Base-by-base conservation (phyloP, 1,140 invertebrate genomes). In the Nasonia giraulti region DNA sequence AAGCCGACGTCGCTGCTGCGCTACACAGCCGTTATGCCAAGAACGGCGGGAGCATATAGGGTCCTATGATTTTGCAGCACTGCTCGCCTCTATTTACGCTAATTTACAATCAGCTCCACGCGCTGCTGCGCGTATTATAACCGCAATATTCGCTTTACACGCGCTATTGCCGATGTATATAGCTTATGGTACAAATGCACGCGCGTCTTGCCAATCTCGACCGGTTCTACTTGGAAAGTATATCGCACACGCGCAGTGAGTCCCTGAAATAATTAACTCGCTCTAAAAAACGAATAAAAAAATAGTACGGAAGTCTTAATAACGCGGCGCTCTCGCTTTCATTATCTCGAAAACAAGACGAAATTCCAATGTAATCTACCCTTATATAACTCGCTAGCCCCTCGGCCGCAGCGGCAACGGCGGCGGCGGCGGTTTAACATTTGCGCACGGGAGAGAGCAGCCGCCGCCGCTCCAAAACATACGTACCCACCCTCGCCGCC, bases 281-380 rank as follows among this genome's bases (percentile, higher is more conserved):
- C 12, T 17, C 14, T 12, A 55, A 55, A 55, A 8, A 8, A 44
- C 40, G 40, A 27, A 27, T 0, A 5, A 5, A 44, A 44, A 44
- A 44, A 44, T 44, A 44, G 8, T 44, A 55, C 4, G 17, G 50
- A 17, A 12, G 50, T 55, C 50, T 17, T 5, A 55, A 55, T 55
- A 55, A 17, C 40, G 40, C 40, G 40, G 40, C 50, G 50, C 31
- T 71, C 68, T 78, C 47, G 27, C 37, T 69, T 79, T 73, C 66
- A 73, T 84, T 84, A 84, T 73, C 47, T 23, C 40, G 20, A 55
- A 77, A 84, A 55, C 47, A 84, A 73, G n/a, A 47, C 12, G 55
- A 80, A 84, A 84, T 80, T 79, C 62, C 77, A 80, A 47, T 75
- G 50, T 80, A 80, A 80, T 80, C 77, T 8, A 83, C 8, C 76